phyloP scores from a whole-genome alignment of 1,140 invertebrate genomes.

The Trichonephila clavipes region DNA sequence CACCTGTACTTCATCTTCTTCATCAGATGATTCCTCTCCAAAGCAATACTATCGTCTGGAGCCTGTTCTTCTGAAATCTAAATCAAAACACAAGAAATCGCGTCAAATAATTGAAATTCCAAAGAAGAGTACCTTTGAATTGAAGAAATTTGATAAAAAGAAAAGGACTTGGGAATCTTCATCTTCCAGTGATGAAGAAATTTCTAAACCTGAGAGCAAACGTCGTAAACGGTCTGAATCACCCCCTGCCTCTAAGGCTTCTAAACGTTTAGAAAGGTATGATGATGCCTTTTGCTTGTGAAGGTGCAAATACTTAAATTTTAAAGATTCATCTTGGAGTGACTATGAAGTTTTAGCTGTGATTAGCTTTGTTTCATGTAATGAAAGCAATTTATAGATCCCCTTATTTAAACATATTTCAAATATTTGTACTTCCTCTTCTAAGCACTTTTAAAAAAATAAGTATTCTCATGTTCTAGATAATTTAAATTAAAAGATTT shows the following conservation, averaged over 20 bases:
- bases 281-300: neutral
- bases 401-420: too few relatives aligned
- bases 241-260: neutral
- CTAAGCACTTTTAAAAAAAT: too few relatives aligned
- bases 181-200: neutral
- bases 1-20: constrained; percentile 32
- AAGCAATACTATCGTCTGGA: constrained; percentile 70
- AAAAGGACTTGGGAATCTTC: constrained; percentile 39
- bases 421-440: too few relatives aligned
- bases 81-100: constrained; percentile 50
- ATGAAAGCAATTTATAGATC: too few relatives aligned
- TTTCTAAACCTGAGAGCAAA: neutral
- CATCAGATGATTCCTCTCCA: constrained; percentile 50
- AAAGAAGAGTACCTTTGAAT: constrained; percentile 49
- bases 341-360: too few relatives aligned
- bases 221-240: constrained; percentile 14
- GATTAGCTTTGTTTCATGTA: too few relatives aligned
- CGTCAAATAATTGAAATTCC: constrained; percentile 67
- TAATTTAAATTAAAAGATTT: too few relatives aligned
- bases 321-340: too few relatives aligned
- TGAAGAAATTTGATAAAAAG: constrained; percentile 66
- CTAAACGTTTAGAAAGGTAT: constrained; percentile 41
- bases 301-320: too few relatives aligned
- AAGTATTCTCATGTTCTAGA: too few relatives aligned
- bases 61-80: constrained; percentile 69